Base-by-base conservation (phyloP, 2,797 vertebrate genomes). In the Falco berigora region DNA sequence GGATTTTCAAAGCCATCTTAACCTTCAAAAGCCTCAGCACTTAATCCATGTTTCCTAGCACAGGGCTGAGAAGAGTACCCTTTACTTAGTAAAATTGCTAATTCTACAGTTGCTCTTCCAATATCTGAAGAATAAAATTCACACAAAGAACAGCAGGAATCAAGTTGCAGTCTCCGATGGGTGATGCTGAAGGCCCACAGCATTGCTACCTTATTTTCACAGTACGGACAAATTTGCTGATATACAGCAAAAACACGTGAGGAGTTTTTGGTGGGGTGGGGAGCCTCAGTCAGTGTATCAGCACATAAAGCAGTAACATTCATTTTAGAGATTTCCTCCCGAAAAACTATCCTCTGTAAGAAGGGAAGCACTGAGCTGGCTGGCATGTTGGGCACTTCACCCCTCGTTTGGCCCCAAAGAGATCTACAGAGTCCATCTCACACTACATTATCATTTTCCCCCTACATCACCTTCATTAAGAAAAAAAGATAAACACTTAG, bases 261-360 rank as follows among this genome's bases (percentile, higher is more conserved):
- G 38, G 38, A 12, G 38, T 40, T 40, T 40, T 40, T 40, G 38
- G 38, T 40, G 38, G 38, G 38, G 12, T 17, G 17, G 10, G 58
- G 24, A 76, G 30, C 38, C 42, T 71, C 0, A 0, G 14, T 38
- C 52, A 46, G 40, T 16, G 3, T 14, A 49, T 11, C 21, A 17
- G 52, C 25, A 25, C 32, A 49, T 6, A 49, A 30, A 81, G 46
- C 66, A 59, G 24, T 5, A 30, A 67, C n/a, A 44, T 1, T 19
- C 5, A 32, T n/a, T 58, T 71, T 12, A 46, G 38, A 64, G 44
- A 62, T 28, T 66, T 82, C 67, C 21, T 83, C 46, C 74, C 59
- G 49, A 55, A 95, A 86, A 72, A 32, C 53, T 14, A 2, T 27
- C 18, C n/a, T 76, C 53, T 3, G 2, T 5, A 49, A 59, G 53